Conservation (phyloP, 2,888 invertebrate genomes). For the Lycophotia porphyrea region DNA sequence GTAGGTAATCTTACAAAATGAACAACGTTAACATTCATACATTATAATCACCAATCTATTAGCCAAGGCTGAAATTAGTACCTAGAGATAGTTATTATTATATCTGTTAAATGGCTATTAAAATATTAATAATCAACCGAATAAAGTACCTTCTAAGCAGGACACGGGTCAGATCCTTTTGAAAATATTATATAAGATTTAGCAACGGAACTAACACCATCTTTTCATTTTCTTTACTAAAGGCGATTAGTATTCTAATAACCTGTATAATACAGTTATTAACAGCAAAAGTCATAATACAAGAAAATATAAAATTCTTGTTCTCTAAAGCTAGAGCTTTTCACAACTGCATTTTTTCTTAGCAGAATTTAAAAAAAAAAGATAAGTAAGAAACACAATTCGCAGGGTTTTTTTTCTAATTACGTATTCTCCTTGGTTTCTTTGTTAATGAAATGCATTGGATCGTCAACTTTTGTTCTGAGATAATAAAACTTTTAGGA, state of each 20-base stretch:
- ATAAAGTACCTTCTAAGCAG: too few species aligned
- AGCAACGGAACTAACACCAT: neutral
- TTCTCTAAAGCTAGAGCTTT: neutral
- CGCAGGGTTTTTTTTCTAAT: slow-evolving; percentile 42
- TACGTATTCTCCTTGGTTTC: slow-evolving; percentile 62
- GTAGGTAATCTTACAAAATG: neutral
- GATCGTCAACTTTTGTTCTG: slow-evolving; percentile 65
- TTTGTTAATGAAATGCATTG: slow-evolving; percentile 68
- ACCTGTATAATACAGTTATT: slow-evolving; percentile 11
- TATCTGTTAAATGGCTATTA: too few species aligned
- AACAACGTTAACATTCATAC: neutral
- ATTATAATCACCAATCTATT: neutral
- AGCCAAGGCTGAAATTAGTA: neutral
- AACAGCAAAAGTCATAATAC: slow-evolving; percentile 7
- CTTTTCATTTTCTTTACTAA: neutral
- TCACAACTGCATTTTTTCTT: slow-evolving; percentile 20
- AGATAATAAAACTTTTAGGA: slow-evolving; percentile 67
- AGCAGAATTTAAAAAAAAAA: slow-evolving; percentile 9
- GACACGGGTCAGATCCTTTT: too few species aligned
- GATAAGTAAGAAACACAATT: slow-evolving; percentile 25
- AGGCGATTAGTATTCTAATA: neutral
- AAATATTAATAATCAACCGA: neutral
- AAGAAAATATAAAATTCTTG: slow-evolving; percentile 16
- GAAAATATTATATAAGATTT: neutral
- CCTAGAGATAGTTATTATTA: neutral